phyloP scores from a whole-genome alignment of 2,113 vertebrate genomes.

The Lipophrys pholis region DNA sequence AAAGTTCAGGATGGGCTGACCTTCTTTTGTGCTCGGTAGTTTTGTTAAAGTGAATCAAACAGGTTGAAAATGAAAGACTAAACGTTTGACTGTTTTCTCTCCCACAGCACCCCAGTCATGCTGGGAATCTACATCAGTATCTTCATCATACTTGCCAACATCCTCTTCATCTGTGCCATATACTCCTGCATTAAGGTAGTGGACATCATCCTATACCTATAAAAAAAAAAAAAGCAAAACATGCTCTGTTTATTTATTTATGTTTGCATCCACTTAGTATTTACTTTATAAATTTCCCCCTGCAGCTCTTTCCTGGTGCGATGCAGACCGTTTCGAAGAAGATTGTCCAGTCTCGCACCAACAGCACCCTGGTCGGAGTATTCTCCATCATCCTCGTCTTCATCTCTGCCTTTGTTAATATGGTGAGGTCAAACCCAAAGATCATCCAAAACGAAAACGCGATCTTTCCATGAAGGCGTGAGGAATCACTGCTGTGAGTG shows the following conservation, averaged over 20 bases:
- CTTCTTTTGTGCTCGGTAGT: no score
- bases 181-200: conserved; percentile 92
- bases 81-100: conserved; percentile 27
- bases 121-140: conserved; percentile 89
- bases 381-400: conserved; percentile 93
- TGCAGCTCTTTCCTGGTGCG: conserved; percentile 87
- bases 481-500: background rate
- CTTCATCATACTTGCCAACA: conserved; percentile 89
- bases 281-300: background rate
- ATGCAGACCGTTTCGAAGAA: conserved; percentile 90
- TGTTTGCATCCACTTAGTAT: background rate
- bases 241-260: background rate
- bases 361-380: conserved; percentile 91
- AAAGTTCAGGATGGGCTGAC: no score
- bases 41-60: background rate
- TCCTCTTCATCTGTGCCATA: conserved; percentile 91
- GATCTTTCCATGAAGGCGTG: no score
- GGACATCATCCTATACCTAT: conserved; percentile 30
- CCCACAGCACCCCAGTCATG: conserved; percentile 88
- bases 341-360: conserved; percentile 92
- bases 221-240: background rate
- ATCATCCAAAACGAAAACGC: no score
- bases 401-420: conserved; percentile 90
- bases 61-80: background rate
- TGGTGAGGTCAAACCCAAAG: conserved; percentile 81